These are phyloP conservation scores for Brachionus calyciflorus DNA, from an alignment of 1,140 invertebrate genomes.

Conservation along the genomic window DNA sequence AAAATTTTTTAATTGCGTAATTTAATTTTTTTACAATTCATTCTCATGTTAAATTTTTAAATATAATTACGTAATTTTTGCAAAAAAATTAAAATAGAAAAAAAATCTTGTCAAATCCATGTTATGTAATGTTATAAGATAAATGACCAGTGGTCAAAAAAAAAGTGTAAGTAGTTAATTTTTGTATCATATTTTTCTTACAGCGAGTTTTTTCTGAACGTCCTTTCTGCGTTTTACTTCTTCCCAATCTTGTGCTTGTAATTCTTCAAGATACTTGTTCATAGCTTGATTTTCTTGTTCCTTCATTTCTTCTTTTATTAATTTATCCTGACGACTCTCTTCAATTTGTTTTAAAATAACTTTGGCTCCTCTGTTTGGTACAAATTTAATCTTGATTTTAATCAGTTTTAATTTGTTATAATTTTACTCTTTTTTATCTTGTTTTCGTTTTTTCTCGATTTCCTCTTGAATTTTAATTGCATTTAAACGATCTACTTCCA, in stretches of 20 bases:
- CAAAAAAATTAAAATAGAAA: too few relatives aligned
- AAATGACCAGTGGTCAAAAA: too few relatives aligned
- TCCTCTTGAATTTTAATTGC: slow-evolving; percentile 59
- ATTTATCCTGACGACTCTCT: slow-evolving; percentile 16
- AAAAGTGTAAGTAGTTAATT: too few relatives aligned
- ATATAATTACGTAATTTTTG: too few relatives aligned
- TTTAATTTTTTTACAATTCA: too few relatives aligned
- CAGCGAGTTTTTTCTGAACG: slow-evolving; percentile 38
- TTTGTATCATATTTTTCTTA: too few relatives aligned
- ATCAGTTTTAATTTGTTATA: not conserved
- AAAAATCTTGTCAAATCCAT: too few relatives aligned
- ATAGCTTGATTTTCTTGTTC: slow-evolving; percentile 44
- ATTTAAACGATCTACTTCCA: slow-evolving; percentile 60
- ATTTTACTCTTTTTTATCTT: slow-evolving; percentile 51
- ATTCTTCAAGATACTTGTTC: slow-evolving; percentile 28
- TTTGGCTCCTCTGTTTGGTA: slow-evolving; percentile 5
- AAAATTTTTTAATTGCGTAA: too few relatives aligned
- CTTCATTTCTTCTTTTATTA: slow-evolving; percentile 9
- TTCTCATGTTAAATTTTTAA: too few relatives aligned
- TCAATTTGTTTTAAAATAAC: slow-evolving; percentile 42
- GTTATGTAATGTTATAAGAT: too few relatives aligned
- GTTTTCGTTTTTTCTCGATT: slow-evolving; percentile 56
- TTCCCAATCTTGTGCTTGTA: slow-evolving; percentile 39
- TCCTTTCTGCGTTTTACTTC: slow-evolving; percentile 39
- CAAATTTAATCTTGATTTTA: not conserved